A percentile compares a stretch with the other conserved stretches of the same genome.
phyloP scores from a whole-genome alignment of 2,797 vertebrate species.

The Chrysocyon brachyurus region DNA sequence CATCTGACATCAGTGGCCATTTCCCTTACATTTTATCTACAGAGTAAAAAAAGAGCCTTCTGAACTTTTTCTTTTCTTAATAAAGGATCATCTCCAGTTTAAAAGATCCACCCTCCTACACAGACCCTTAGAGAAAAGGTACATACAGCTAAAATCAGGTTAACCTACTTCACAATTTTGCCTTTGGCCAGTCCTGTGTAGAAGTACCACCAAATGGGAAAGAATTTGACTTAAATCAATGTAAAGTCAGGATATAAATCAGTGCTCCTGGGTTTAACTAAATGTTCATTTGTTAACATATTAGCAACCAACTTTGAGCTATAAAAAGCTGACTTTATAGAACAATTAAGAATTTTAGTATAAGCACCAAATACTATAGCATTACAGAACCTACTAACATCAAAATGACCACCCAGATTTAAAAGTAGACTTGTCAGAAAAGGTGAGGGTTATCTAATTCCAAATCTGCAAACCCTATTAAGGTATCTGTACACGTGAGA shows the following conservation, averaged over 20 bases:
- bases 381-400: neutral
- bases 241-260: slow-evolving; percentile 60
- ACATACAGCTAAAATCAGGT: slow-evolving; percentile 57
- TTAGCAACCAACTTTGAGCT: slow-evolving; percentile 34
- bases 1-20: neutral
- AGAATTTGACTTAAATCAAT: slow-evolving; percentile 63
- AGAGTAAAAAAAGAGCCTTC: neutral
- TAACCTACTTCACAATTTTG: slow-evolving; percentile 72
- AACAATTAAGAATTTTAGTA: slow-evolving; percentile 45
- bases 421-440: neutral
- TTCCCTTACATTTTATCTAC: neutral
- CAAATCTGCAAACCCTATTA: slow-evolving; percentile 10
- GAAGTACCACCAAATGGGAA: slow-evolving; percentile 20
- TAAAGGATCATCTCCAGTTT: neutral
- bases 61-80: neutral
- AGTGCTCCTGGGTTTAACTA: slow-evolving; percentile 47
- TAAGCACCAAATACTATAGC: neutral
- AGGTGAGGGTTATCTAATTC: neutral
- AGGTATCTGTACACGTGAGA: neutral
- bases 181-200: slow-evolving; percentile 27
- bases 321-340: neutral
- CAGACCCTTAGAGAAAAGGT: slow-evolving; percentile 33
- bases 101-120: neutral
- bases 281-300: slow-evolving; percentile 21
- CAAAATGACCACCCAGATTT: neutral